Conservation (phyloP, 2,888 invertebrate genomes). For the Chrysolina americana region DNA sequence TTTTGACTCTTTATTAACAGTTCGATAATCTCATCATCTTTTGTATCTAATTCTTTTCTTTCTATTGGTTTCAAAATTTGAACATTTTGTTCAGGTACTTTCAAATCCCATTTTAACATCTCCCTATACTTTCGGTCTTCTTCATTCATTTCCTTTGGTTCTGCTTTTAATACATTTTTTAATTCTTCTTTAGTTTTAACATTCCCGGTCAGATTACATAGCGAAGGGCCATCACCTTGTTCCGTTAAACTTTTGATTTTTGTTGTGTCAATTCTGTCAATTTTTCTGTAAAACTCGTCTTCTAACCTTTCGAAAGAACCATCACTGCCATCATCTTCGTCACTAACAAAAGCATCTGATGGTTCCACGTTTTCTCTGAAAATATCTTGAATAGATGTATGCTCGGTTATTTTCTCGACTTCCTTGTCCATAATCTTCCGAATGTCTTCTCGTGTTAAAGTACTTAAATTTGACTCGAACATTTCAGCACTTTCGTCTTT, state of each 20-base stretch:
- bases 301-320: slow-evolving; percentile 49
- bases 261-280: slow-evolving; percentile 50
- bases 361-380: slow-evolving; percentile 28
- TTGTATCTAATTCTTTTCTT: slow-evolving; percentile 38
- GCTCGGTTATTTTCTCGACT: slow-evolving; percentile 29
- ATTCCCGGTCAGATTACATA: slow-evolving; percentile 34
- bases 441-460: slow-evolving; percentile 28
- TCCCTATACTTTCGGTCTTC: slow-evolving; percentile 58
- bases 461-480: neutral
- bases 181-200: slow-evolving; percentile 52
- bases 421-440: slow-evolving; percentile 35
- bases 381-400: slow-evolving; percentile 33
- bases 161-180: slow-evolving; percentile 33
- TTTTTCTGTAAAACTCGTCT: slow-evolving; percentile 51
- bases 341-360: slow-evolving; percentile 26
- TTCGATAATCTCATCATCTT: slow-evolving; percentile 50
- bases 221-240: slow-evolving; percentile 29
- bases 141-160: slow-evolving; percentile 35
- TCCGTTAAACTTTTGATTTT: slow-evolving; percentile 31
- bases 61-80: slow-evolving; percentile 58
- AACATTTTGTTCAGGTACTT: slow-evolving; percentile 53
- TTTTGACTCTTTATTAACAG: slow-evolving; percentile 45
- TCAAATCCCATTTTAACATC: slow-evolving; percentile 62
- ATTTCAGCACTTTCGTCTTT: neutral
- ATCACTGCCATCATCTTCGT: slow-evolving; percentile 36